These are phyloP conservation scores for Acropora tenuis DNA, from an alignment of 64 coral and sea anemone species.

Conservation along the genomic window DNA sequence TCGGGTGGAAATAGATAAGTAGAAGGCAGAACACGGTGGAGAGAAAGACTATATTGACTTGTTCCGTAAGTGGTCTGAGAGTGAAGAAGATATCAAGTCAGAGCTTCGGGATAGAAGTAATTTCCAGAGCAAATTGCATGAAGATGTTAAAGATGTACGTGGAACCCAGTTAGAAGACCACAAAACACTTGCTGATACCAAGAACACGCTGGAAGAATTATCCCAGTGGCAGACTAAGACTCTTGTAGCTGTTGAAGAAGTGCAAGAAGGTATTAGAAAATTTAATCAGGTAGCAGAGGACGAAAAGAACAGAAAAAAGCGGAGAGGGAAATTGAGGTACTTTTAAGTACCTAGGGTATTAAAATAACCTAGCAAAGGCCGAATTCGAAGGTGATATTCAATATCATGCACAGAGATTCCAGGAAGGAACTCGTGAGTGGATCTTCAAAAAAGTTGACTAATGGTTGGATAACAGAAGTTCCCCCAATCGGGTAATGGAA, in stretches of 20 bases:
- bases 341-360: too few relatives aligned
- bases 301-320: not conserved
- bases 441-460: constrained; percentile 24
- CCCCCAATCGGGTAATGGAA: constrained; percentile 24
- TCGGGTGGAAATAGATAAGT: not conserved
- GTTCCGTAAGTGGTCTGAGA: not conserved
- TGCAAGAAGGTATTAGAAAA: not conserved
- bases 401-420: not conserved
- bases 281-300: not conserved
- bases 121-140: too few relatives aligned
- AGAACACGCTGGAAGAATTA: too few relatives aligned
- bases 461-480: constrained; percentile 1
- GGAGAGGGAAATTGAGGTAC: too few relatives aligned
- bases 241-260: not conserved
- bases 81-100: not conserved
- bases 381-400: constrained; percentile 29
- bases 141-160: too few relatives aligned
- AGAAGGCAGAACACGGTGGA: not conserved
- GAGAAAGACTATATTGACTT: not conserved
- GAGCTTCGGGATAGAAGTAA: not conserved
- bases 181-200: too few relatives aligned
- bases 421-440: constrained; percentile 45
- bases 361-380: not conserved
- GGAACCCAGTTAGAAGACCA: too few relatives aligned
- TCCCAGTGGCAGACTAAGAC: too few relatives aligned